A percentile compares a stretch with the other conserved stretches of the same genome.
Evolutionary conservation across 2,888 invertebrate genomes (phyloP).

Genomic region (Aleiodes alternator): DNA sequence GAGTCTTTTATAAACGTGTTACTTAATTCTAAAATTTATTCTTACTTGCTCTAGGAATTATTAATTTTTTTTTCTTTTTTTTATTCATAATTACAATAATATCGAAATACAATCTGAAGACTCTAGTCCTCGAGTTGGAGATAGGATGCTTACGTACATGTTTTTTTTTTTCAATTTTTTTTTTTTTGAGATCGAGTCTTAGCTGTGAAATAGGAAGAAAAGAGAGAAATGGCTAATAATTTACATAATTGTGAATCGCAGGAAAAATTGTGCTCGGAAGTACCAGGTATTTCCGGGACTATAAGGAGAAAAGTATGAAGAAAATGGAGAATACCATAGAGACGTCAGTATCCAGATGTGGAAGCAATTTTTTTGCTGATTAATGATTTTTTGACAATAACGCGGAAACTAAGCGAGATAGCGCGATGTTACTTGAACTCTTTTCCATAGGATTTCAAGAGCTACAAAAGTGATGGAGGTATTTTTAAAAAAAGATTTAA

Average conservation of each 20-base stretch:
- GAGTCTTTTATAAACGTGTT: slow-evolving; percentile 44
- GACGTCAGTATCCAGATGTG: too few relatives aligned
- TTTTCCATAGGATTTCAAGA: too few relatives aligned
- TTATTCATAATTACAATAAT: slow-evolving; percentile 55
- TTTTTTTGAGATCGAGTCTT: slow-evolving; percentile 15
- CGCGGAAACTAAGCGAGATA: neutral
- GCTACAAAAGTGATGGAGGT: too few relatives aligned
- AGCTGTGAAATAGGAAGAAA: slow-evolving; percentile 31
- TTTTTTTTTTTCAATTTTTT: neutral
- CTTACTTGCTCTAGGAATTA: slow-evolving; percentile 37
- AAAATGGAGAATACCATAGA: neutral
- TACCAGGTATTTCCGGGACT: neutral
- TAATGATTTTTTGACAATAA: neutral
- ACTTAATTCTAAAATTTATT: slow-evolving; percentile 44
- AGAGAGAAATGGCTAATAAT: slow-evolving; percentile 29
- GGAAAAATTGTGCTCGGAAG: neutral
- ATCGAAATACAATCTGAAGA: slow-evolving; percentile 54
- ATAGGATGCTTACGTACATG: slow-evolving; percentile 24
- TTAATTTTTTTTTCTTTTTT: slow-evolving; percentile 16
- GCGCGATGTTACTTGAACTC: too few relatives aligned
- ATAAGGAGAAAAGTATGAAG: neutral
- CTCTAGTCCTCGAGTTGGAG: slow-evolving; percentile 13
- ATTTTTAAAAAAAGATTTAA: too few relatives aligned
- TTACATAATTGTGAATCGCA: neutral
- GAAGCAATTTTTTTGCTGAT: too few relatives aligned